Conservation (phyloP, 2,888 invertebrate genomes). For the Pachydiplax longipennis region DNA sequence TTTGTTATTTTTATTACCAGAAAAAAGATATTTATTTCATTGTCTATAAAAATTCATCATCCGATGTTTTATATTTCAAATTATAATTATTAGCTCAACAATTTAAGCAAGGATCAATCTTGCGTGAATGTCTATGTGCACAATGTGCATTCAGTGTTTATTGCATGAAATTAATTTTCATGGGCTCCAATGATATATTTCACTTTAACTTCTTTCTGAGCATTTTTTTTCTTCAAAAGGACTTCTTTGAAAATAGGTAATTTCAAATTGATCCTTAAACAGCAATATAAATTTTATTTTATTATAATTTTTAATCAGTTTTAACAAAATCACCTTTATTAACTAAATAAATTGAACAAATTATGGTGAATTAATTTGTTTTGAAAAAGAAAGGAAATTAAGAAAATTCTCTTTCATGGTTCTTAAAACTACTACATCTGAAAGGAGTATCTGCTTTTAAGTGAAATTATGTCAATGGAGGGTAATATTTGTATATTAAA, state of each 20-base stretch:
- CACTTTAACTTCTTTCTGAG: neutral
- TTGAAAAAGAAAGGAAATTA: too few species aligned
- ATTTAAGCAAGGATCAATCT: constrained; percentile 37
- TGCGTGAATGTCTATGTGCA: constrained; percentile 36
- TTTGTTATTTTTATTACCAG: constrained; percentile 1
- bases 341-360: neutral
- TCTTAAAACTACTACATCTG: neutral
- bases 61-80: constrained; percentile 24
- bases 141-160: constrained; percentile 34
- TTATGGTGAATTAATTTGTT: neutral
- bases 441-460: constrained; percentile 16
- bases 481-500: constrained; percentile 17
- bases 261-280: neutral
- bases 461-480: constrained; percentile 27
- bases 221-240: neutral
- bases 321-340: neutral
- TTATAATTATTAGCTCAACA: neutral
- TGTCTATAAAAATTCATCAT: constrained; percentile 5
- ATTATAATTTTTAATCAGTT: neutral
- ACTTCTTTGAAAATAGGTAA: neutral
- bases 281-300: neutral
- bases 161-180: constrained; percentile 35
- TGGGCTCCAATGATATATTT: constrained; percentile 33
- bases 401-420: too few species aligned
- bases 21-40: constrained; percentile 31